These are phyloP conservation scores for Hermaeophaga mercurialis DNA, from an alignment of 2,888 invertebrate species.

Conservation along the genomic window DNA sequence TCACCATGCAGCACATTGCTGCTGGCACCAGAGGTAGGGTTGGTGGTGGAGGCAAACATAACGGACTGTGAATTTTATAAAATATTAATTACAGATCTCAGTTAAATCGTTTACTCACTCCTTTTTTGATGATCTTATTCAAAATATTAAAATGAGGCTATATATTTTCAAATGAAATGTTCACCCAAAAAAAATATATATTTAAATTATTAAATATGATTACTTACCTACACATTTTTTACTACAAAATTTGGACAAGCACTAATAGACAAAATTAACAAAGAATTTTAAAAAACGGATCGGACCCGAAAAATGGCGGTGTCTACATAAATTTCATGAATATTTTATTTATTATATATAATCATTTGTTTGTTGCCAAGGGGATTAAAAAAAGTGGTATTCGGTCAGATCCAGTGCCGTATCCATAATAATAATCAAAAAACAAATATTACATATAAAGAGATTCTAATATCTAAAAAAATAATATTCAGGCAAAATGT, in stretches of 20 bases:
- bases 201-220: no score
- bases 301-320: not conserved
- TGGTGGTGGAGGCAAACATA: not conserved
- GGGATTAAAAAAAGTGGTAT: not conserved
- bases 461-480: no score
- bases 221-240: not conserved
- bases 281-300: not conserved
- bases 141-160: no score
- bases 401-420: no score
- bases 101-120: no score
- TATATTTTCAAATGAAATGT: no score
- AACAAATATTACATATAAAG: no score
- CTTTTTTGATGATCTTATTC: no score
- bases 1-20: constrained; percentile 43
- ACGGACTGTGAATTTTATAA: not conserved
- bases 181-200: no score
- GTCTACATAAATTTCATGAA: not conserved
- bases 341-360: not conserved
- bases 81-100: no score
- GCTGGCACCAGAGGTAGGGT: constrained; percentile 13
- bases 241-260: not conserved
- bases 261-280: not conserved
- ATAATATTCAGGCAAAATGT: no score
- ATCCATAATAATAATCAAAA: no score
- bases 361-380: not conserved